These are phyloP conservation scores for Brachyhypopomus gauderio DNA, from an alignment of 2,113 vertebrate species.

Conservation along the genomic window DNA sequence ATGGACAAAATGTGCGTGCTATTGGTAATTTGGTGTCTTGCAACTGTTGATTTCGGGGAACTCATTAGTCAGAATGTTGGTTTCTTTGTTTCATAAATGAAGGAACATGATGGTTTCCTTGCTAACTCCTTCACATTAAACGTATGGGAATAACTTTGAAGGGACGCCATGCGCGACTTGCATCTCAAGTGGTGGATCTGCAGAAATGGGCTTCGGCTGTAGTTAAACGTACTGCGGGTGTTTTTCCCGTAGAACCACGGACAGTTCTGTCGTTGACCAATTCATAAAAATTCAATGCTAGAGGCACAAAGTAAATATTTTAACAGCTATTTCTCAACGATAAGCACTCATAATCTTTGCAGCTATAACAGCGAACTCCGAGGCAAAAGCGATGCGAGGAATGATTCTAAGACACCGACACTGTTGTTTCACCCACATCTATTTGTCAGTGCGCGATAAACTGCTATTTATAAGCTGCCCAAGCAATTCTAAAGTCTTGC, in stretches of 20 bases:
- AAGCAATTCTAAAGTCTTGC: too few relatives aligned
- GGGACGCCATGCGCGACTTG: constrained; percentile 52
- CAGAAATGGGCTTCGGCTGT: constrained; percentile 24
- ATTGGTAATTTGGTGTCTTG: neutral
- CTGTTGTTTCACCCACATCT: too few relatives aligned
- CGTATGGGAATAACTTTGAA: constrained; percentile 55
- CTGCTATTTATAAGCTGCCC: too few relatives aligned
- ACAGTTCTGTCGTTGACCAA: constrained; percentile 35
- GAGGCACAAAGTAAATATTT: too few relatives aligned
- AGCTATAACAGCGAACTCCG: too few relatives aligned
- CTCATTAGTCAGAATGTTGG: neutral
- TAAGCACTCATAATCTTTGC: neutral
- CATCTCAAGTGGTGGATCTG: constrained; percentile 51
- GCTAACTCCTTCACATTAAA: neutral
- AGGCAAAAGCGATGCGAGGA: too few relatives aligned
- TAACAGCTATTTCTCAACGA: neutral
- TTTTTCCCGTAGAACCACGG: constrained; percentile 48
- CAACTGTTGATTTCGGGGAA: constrained; percentile 60
- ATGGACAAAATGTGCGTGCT: neutral
- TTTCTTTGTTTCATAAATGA: neutral
- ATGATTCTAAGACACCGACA: too few relatives aligned
- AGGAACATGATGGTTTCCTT: neutral
- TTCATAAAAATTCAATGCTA: too few relatives aligned
- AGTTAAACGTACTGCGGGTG: constrained; percentile 35
- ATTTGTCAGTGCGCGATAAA: too few relatives aligned